A percentile compares a stretch with the other conserved stretches of the same genome.
These are phyloP conservation scores for Yasuhikotakia modesta DNA, from an alignment of 2,797 vertebrate species.

Conservation along the genomic window DNA sequence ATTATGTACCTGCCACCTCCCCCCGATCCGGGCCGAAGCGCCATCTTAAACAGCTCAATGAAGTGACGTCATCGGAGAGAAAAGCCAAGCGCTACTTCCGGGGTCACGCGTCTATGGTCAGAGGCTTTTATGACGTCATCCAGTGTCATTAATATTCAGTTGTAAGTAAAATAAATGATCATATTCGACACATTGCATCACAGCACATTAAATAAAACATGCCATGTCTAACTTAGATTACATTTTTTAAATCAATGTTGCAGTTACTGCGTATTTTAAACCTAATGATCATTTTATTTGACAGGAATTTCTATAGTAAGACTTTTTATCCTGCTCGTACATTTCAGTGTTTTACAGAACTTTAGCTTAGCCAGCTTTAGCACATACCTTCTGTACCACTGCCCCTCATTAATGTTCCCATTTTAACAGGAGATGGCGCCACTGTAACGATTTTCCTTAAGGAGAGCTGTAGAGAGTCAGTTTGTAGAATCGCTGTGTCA, in stretches of 20 bases:
- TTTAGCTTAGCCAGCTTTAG: neutral
- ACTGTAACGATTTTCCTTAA: neutral
- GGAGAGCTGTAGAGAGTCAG: too few relatives aligned
- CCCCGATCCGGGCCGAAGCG: conserved; percentile 88
- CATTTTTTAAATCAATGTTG: too few relatives aligned
- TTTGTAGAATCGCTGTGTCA: neutral
- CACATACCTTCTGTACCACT: neutral
- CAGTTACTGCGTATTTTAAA: too few relatives aligned
- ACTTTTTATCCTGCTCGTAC: neutral
- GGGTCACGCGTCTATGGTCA: conserved; percentile 56
- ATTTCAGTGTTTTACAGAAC: too few relatives aligned
- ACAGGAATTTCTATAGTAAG: neutral
- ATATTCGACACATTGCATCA: neutral
- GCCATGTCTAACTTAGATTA: too few relatives aligned
- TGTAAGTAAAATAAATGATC: neutral
- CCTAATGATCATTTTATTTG: neutral
- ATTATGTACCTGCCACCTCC: conserved; percentile 79
- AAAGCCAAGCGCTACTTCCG: conserved; percentile 67
- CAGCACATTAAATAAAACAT: neutral
- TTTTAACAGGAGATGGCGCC: conserved; percentile 15
- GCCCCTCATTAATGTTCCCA: neutral
- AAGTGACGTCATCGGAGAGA: conserved; percentile 68
- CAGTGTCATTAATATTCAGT: neutral
- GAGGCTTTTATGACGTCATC: neutral
- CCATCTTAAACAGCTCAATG: conserved; percentile 82